phyloP scores from a whole-genome alignment of 2,113 vertebrate species.

The Ivindomyrus marchei region DNA sequence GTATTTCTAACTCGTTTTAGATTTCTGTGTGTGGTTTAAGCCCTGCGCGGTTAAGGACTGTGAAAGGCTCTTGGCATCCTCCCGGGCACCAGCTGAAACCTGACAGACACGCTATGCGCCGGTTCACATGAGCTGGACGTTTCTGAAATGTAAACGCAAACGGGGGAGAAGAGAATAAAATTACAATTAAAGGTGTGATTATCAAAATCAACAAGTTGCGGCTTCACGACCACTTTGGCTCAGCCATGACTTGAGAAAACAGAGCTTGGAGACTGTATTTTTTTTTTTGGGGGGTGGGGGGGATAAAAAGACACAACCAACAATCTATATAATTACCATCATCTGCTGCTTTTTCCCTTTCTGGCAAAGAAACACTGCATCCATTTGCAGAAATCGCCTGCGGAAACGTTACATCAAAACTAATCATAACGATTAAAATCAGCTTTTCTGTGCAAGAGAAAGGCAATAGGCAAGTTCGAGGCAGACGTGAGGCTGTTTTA shows the following conservation, averaged over 20 bases:
- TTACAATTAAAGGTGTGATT: slow-evolving; percentile 20
- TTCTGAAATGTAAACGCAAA: not conserved
- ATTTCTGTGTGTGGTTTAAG: not conserved
- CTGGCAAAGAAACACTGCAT: slow-evolving; percentile 98
- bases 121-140: not conserved
- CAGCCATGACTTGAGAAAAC: slow-evolving; percentile 48
- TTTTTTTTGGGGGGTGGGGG: slow-evolving; percentile 28
- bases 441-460: slow-evolving; percentile 92
- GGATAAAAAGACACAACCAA: slow-evolving; percentile 76
- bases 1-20: not conserved
- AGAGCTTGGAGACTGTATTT: slow-evolving; percentile 45
- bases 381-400: slow-evolving; percentile 96
- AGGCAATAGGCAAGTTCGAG: slow-evolving; percentile 86
- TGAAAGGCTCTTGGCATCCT: slow-evolving; percentile 1
- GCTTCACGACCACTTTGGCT: slow-evolving; percentile 66
- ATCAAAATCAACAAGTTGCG: slow-evolving; percentile 87
- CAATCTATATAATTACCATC: slow-evolving; percentile 99
- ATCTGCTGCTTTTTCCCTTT: slow-evolving; percentile 91
- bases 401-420: slow-evolving; percentile 99
- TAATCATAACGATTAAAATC: slow-evolving; percentile 99
- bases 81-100: not conserved
- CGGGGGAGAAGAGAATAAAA: not conserved
- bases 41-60: not conserved
- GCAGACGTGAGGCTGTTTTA: slow-evolving; percentile 76
- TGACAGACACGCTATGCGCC: not conserved